A percentile compares a stretch with the other conserved stretches of the same genome.
Evolutionary conservation across 2,797 vertebrate species (phyloP).

Genomic region (Anas bahamensis): DNA sequence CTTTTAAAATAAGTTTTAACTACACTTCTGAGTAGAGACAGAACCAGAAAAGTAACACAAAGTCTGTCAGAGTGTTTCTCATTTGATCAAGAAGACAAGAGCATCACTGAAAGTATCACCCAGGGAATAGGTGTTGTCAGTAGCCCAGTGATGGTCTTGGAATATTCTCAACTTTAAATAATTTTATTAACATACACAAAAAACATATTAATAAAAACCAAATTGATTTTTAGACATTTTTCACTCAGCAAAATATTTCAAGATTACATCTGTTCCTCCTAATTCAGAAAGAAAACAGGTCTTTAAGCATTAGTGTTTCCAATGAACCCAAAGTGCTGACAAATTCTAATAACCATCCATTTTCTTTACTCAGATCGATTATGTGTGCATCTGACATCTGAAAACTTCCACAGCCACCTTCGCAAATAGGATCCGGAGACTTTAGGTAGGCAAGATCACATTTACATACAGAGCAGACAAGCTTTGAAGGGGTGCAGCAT

Average conservation of each 20-base stretch:
- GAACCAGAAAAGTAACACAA: background rate
- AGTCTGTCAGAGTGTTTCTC: background rate
- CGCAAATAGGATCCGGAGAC: background rate
- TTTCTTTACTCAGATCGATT: background rate
- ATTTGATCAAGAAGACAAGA: background rate
- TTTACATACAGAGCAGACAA: constrained; percentile 15
- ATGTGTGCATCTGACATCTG: background rate
- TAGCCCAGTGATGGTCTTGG: background rate
- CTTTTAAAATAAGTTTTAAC: background rate
- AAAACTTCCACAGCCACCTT: background rate
- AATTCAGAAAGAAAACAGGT: background rate
- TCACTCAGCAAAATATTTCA: background rate
- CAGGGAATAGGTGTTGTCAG: background rate
- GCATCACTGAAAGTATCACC: background rate
- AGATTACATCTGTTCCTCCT: background rate
- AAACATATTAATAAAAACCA: background rate
- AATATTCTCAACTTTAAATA: background rate
- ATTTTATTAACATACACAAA: background rate
- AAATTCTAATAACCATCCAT: background rate
- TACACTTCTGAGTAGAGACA: background rate
- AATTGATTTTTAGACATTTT: background rate
- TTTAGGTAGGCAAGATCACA: background rate
- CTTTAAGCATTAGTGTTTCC: background rate
- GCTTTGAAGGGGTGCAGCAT: background rate
- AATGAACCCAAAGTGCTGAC: background rate